These are phyloP conservation scores for Cepphus grylle DNA, from an alignment of 2,113 vertebrate genomes.

Conservation along the genomic window DNA sequence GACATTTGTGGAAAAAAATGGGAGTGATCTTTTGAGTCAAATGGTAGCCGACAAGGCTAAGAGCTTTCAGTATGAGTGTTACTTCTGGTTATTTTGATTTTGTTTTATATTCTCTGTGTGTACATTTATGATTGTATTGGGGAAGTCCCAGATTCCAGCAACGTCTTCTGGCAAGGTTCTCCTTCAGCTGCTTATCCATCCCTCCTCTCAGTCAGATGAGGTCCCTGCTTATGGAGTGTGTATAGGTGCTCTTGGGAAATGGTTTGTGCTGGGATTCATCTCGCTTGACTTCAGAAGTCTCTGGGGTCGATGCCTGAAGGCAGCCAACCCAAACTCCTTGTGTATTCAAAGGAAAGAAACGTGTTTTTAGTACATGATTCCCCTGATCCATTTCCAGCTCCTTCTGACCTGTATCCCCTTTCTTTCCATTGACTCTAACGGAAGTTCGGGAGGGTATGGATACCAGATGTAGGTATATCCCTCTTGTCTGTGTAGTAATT, in stretches of 20 bases:
- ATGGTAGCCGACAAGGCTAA: not conserved
- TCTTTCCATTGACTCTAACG: not conserved
- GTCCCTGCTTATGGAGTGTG: not conserved
- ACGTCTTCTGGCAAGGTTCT: not conserved
- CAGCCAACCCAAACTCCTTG: not conserved
- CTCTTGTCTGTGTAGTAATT: not conserved
- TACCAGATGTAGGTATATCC: not conserved
- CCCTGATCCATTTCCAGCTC: not conserved
- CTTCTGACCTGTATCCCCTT: not conserved
- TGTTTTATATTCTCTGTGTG: not conserved
- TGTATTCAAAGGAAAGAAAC: not conserved
- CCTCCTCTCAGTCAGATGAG: not conserved
- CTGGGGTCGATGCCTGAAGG: not conserved
- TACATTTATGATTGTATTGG: not conserved
- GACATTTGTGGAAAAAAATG: not conserved
- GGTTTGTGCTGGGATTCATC: not conserved
- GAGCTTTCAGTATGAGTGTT: not conserved
- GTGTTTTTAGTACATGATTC: fast-evolving
- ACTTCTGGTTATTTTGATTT: not conserved
- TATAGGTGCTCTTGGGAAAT: not conserved
- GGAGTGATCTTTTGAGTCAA: not conserved
- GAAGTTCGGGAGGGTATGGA: not conserved
- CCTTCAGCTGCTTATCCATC: fast-evolving
- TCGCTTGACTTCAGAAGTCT: not conserved
- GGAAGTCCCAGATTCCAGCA: not conserved